phyloP scores from a whole-genome alignment of 2,888 invertebrate genomes.

The Tenthredo notha region DNA sequence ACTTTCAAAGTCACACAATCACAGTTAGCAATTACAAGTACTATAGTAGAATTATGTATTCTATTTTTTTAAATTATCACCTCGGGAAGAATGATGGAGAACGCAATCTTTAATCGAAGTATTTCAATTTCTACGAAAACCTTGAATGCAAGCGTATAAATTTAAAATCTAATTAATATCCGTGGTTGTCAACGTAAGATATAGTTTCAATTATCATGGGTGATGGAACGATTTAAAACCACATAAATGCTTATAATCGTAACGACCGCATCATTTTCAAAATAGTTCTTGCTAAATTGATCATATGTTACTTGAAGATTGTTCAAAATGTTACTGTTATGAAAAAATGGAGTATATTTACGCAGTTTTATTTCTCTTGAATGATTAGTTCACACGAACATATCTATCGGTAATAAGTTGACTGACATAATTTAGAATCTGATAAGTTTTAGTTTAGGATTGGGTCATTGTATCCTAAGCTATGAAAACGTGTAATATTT shows the following conservation, averaged over 20 bases:
- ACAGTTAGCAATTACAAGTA: conserved; percentile 53
- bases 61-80: not conserved
- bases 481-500: conserved; percentile 2
- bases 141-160: conserved; percentile 24
- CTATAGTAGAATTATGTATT: conserved; percentile 42
- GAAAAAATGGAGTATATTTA: not conserved
- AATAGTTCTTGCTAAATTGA: conserved; percentile 4
- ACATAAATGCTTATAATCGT: not conserved
- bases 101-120: not conserved
- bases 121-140: conserved; percentile 6
- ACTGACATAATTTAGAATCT: not conserved
- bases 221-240: not conserved
- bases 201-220: not conserved
- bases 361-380: not conserved
- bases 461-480: conserved; percentile 16
- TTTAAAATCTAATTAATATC: conserved; percentile 27
- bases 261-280: not conserved
- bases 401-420: conserved; percentile 33
- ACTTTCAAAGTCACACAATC: conserved; percentile 42
- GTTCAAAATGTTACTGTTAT: not conserved
- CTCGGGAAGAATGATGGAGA: not conserved
- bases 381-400: not conserved
- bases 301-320: not conserved
- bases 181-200: not conserved
- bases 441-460: not conserved